phyloP scores from a whole-genome alignment of 2,888 invertebrate genomes.

The Griposia aprilina region DNA sequence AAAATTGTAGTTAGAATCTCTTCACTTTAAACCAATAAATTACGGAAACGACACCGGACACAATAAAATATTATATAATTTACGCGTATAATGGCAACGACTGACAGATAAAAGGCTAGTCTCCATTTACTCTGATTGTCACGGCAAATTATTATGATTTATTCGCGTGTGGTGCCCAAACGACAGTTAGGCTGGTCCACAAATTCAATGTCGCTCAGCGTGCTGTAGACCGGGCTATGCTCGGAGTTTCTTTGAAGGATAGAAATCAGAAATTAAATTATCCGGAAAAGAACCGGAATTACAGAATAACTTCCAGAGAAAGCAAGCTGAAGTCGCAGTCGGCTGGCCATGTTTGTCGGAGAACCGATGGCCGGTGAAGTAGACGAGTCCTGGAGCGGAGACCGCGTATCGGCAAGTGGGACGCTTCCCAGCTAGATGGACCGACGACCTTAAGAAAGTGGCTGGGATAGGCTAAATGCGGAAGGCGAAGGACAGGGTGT shows the following conservation, averaged over 20 bases:
- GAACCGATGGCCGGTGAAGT: neutral
- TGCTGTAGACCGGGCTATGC: too few relatives aligned
- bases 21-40: too few relatives aligned
- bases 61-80: neutral
- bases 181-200: neutral
- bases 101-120: constrained; percentile 2
- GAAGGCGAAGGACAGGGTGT: too few relatives aligned
- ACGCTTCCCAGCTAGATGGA: neutral
- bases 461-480: too few relatives aligned
- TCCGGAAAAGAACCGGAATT: too few relatives aligned
- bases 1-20: rapidly evolving
- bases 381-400: neutral
- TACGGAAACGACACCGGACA: neutral
- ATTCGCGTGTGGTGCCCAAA: neutral
- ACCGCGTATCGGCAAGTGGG: neutral
- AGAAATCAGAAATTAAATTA: too few relatives aligned
- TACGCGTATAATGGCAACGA: neutral
- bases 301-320: too few relatives aligned
- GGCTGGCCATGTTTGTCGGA: neutral
- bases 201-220: neutral
- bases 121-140: neutral
- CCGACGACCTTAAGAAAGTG: too few relatives aligned
- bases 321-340: neutral
- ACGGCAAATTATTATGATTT: constrained; percentile 21
- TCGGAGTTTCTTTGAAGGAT: too few relatives aligned